Percentiles rank a stretch among this genome's conserved stretches.
Conservation (phyloP, 2,888 invertebrate genomes). For the Abscondita cerata region DNA sequence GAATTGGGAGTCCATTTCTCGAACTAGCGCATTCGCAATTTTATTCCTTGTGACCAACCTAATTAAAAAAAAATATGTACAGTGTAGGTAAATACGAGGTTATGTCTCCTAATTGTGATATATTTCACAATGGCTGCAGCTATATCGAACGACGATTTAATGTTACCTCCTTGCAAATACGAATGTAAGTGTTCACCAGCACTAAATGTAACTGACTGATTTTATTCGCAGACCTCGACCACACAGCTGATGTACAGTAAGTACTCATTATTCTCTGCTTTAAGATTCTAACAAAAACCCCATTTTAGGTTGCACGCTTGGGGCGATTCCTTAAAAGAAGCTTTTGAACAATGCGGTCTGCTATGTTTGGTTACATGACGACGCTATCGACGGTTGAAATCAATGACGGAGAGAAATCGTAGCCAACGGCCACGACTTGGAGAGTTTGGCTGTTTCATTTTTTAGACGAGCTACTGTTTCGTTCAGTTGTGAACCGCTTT, state of each 20-base stretch:
- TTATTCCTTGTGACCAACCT: no score
- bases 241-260: slow-evolving; percentile 99
- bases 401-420: slow-evolving; percentile 78
- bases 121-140: no score
- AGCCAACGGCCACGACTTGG: slow-evolving; percentile 88
- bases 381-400: slow-evolving; percentile 86
- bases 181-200: slow-evolving; percentile 71
- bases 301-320: slow-evolving; percentile 83
- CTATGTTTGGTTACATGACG: slow-evolving; percentile 99
- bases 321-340: slow-evolving; percentile 86
- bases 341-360: slow-evolving; percentile 95
- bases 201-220: background rate
- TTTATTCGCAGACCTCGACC: slow-evolving; percentile 81
- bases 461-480: slow-evolving; percentile 92
- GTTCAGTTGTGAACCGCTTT: slow-evolving; percentile 92
- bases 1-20: no score
- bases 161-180: slow-evolving; percentile 74
- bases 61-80: no score
- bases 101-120: no score
- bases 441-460: slow-evolving; percentile 90
- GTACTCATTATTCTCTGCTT: slow-evolving; percentile 62
- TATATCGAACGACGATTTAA: slow-evolving; percentile 66
- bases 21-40: no score
- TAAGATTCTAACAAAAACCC: slow-evolving; percentile 12
- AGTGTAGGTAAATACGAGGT: no score